A percentile compares a stretch with the other conserved stretches of the same genome.
Evolutionary conservation across 2,888 invertebrate species (phyloP).

Genomic region (Altica lythri): DNA sequence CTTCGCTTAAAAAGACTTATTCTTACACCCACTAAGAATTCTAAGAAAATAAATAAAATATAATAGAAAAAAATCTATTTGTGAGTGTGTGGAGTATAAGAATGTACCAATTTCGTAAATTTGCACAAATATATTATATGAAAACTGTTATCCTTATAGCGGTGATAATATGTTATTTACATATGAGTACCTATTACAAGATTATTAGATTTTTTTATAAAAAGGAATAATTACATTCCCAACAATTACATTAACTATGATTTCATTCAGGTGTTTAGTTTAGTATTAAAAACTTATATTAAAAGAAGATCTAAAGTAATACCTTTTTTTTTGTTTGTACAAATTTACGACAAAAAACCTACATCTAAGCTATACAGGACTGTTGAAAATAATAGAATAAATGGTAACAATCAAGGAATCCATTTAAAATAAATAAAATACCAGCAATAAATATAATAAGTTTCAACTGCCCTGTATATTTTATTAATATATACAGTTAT

Average conservation of each 20-base stretch:
- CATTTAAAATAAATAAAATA: conserved; percentile 33
- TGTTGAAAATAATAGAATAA: conserved; percentile 28
- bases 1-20: conserved; percentile 33
- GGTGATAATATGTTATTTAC: too few species aligned
- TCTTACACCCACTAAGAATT: conserved; percentile 32
- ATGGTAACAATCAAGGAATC: conserved; percentile 38
- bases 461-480: conserved; percentile 36
- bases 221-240: too few species aligned
- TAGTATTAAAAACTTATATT: too few species aligned
- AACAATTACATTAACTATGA: too few species aligned
- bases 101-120: conserved; percentile 27
- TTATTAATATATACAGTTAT: conserved; percentile 39
- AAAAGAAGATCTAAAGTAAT: too few species aligned
- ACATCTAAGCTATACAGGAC: conserved; percentile 31
- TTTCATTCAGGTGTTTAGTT: too few species aligned
- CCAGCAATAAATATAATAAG: conserved; percentile 27
- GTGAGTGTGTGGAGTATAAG: conserved; percentile 34
- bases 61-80: conserved; percentile 6
- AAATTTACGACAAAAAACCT: conserved; percentile 18
- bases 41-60: conserved; percentile 30
- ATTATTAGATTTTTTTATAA: too few species aligned
- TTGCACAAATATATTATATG: too few species aligned
- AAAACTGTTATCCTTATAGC: too few species aligned
- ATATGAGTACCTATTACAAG: too few species aligned
- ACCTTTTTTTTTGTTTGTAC: too few species aligned